phyloP scores from a whole-genome alignment of 2,888 invertebrate genomes.

The Ceraclea dissimilis region DNA sequence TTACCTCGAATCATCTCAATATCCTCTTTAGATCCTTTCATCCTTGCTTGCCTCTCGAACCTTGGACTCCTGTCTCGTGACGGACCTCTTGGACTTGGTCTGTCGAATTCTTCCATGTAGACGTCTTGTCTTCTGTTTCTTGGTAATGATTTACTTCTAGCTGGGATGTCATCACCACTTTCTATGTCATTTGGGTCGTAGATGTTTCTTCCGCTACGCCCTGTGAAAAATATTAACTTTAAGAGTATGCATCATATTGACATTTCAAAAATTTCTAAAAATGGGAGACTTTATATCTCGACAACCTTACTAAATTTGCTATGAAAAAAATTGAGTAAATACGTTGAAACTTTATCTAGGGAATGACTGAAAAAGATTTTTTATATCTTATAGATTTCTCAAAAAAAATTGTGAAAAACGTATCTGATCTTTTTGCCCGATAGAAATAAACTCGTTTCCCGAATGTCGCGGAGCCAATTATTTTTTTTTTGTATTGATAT shows the following conservation, averaged over 20 bases:
- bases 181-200: conserved; percentile 42
- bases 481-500: too few relatives aligned
- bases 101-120: conserved; percentile 27
- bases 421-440: too few relatives aligned
- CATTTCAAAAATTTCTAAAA: too few relatives aligned
- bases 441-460: too few relatives aligned
- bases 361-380: background rate
- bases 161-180: conserved; percentile 37
- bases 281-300: too few relatives aligned
- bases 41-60: background rate
- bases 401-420: too few relatives aligned
- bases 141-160: conserved; percentile 40
- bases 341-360: too few relatives aligned
- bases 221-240: conserved; percentile 11
- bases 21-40: conserved; percentile 10
- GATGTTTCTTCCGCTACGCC: conserved; percentile 34
- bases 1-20: conserved; percentile 1
- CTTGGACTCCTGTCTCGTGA: conserved; percentile 7
- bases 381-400: too few relatives aligned
- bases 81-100: conserved; percentile 35
- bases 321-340: too few relatives aligned
- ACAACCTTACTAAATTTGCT: too few relatives aligned
- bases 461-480: too few relatives aligned
- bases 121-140: conserved; percentile 32
- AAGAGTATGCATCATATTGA: too few relatives aligned